Conservation (phyloP, 2,888 invertebrate genomes). For the Xiphydria camelus region DNA sequence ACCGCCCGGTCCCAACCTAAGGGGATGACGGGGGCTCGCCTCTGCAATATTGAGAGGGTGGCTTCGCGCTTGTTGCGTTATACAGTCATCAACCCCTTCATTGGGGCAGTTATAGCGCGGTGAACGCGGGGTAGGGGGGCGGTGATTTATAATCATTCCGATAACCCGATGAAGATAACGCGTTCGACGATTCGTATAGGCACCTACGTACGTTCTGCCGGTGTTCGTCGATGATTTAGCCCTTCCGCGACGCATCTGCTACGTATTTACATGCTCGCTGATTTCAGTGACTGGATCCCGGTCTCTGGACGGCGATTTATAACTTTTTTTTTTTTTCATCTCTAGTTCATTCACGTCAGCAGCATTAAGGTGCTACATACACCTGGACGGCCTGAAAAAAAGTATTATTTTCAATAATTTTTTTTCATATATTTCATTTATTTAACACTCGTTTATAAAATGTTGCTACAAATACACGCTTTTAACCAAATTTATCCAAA, state of each 20-base stretch:
- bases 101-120: constrained; percentile 38
- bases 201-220: constrained; percentile 32
- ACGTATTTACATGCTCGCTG: too few relatives aligned
- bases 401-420: too few relatives aligned
- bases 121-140: constrained; percentile 23
- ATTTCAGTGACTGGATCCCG: too few relatives aligned
- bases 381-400: too few relatives aligned
- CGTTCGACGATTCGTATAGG: constrained; percentile 34
- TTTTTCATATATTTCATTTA: too few relatives aligned
- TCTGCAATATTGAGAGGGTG: constrained; percentile 33
- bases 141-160: constrained; percentile 52
- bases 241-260: constrained; percentile 38
- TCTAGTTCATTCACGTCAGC: too few relatives aligned
- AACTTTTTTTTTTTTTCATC: too few relatives aligned
- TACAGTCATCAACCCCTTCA: constrained; percentile 48
- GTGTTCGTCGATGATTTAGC: constrained; percentile 33
- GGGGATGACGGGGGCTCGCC: constrained; percentile 8
- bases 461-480: too few relatives aligned
- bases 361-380: too few relatives aligned
- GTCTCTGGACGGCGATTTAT: too few relatives aligned
- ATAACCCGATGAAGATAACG: constrained; percentile 48
- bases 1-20: background rate
- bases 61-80: constrained; percentile 36
- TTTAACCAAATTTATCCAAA: too few relatives aligned
- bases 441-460: too few relatives aligned